phyloP scores from a whole-genome alignment of 53 echinoderm and acorn worm genomes.

The Astropecten irregularis region DNA sequence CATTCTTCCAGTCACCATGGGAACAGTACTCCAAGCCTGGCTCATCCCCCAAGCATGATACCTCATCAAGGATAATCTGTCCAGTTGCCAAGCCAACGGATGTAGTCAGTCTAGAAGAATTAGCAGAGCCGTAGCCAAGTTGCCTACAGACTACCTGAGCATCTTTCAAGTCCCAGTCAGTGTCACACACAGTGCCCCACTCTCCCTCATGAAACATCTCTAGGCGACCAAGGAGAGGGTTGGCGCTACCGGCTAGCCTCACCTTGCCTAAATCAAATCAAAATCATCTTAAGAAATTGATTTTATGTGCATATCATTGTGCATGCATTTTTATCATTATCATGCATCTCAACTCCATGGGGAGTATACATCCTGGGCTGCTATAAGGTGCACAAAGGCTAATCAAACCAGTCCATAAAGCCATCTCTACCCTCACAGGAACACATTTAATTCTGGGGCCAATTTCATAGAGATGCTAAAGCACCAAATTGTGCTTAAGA shows the following conservation, averaged over 20 bases:
- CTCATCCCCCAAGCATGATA: conserved; percentile 74
- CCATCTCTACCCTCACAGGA: too few relatives aligned
- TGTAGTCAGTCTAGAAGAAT: conserved; percentile 61
- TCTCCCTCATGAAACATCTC: conserved; percentile 49
- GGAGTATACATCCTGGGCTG: too few relatives aligned
- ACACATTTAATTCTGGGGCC: too few relatives aligned
- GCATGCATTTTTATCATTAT: too few relatives aligned
- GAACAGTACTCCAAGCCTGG: conserved; percentile 53
- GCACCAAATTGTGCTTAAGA: too few relatives aligned
- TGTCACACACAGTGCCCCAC: conserved; percentile 58
- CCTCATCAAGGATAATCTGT: conserved; percentile 60
- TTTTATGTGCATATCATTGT: too few relatives aligned
- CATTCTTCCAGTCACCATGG: conserved; percentile 65
- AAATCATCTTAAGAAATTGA: neutral
- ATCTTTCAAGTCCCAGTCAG: conserved; percentile 45
- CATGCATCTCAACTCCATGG: too few relatives aligned
- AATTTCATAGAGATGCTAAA: too few relatives aligned
- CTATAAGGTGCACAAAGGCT: too few relatives aligned
- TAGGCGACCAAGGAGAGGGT: conserved; percentile 43
- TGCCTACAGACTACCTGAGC: conserved; percentile 61
- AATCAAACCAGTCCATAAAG: too few relatives aligned
- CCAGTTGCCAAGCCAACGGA: conserved; percentile 54
- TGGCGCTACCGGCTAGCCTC: conserved; percentile 15
- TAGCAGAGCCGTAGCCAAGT: conserved; percentile 85
- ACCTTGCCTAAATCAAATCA: conserved; percentile 58